Conservation (phyloP, 2,797 vertebrate genomes). For the Vireo griseus region DNA sequence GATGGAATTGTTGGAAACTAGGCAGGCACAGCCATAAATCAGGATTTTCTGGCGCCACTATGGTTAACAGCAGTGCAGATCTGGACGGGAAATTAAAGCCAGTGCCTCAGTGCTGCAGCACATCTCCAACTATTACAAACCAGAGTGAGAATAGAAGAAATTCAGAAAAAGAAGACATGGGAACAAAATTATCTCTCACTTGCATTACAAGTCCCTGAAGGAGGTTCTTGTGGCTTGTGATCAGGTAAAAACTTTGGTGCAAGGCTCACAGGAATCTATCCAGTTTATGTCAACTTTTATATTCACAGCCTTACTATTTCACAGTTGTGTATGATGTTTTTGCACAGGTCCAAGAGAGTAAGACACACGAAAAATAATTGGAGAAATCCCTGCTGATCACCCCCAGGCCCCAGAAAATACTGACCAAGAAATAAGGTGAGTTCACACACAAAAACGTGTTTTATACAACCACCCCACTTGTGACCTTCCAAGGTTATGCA, state of each 20-base stretch:
- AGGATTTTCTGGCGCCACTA: neutral
- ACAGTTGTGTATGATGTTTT: rapidly evolving
- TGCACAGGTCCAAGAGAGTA: neutral
- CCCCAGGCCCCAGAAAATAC: neutral
- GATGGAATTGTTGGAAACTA: neutral
- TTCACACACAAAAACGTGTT: neutral
- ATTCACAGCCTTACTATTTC: neutral
- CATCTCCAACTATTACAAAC: neutral
- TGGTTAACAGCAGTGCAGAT: neutral
- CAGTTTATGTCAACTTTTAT: neutral
- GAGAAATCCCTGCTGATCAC: neutral
- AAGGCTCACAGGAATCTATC: neutral
- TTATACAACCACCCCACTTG: neutral
- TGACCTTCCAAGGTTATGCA: neutral
- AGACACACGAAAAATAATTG: neutral
- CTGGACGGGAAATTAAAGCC: neutral
- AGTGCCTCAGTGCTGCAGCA: neutral
- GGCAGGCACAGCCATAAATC: neutral
- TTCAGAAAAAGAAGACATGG: rapidly evolving
- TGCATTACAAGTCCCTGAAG: neutral
- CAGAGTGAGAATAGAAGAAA: neutral
- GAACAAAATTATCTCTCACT: neutral
- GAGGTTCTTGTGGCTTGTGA: neutral
- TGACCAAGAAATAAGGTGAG: neutral
- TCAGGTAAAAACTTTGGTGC: neutral